Conservation (phyloP, 2,888 invertebrate genomes). For the Pyrrhia umbra region DNA sequence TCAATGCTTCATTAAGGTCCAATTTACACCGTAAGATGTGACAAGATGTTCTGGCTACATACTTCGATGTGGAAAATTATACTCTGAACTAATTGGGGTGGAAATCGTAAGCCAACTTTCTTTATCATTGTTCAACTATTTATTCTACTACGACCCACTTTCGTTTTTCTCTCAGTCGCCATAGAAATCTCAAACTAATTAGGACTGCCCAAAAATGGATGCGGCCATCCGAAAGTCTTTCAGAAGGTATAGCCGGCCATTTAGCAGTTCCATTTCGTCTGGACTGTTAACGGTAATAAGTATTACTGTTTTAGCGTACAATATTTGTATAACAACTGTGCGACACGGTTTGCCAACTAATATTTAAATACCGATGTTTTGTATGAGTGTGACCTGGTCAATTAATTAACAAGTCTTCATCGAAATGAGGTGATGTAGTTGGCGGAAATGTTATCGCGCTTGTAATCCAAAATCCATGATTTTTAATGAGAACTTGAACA, state of each 20-base stretch:
- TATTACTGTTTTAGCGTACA: slow-evolving; percentile 25
- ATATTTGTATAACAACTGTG: slow-evolving; percentile 54
- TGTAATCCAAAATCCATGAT: no score
- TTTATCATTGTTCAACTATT: not conserved
- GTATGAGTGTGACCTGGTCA: slow-evolving; percentile 35
- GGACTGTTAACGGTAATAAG: slow-evolving; percentile 25
- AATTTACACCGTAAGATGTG: no score
- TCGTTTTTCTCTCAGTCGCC: slow-evolving; percentile 2
- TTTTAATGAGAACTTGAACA: no score
- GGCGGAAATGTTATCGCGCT: not conserved
- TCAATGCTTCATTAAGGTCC: no score
- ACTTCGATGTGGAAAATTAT: not conserved
- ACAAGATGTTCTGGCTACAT: not conserved
- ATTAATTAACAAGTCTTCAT: slow-evolving; percentile 31
- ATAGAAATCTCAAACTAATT: slow-evolving; percentile 27
- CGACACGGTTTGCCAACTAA: slow-evolving; percentile 45
- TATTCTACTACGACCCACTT: slow-evolving; percentile 13
- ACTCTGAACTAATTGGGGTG: not conserved
- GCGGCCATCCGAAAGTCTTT: slow-evolving; percentile 19
- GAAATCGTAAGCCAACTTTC: not conserved
- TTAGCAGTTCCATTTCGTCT: slow-evolving; percentile 18
- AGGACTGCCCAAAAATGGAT: slow-evolving; percentile 37
- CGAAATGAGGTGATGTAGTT: not conserved
- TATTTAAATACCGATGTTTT: slow-evolving; percentile 18
- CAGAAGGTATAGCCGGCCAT: not conserved